These are phyloP conservation scores for Danio rerio DNA, from an alignment of 2,113 vertebrate species.

Conservation along the genomic window GRCz12tu NC_133182.1:33376001-33376500, in stretches of 20 bases:
- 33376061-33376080: too few relatives aligned
- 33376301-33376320: not conserved
- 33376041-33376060: too few relatives aligned
- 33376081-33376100: too few relatives aligned
- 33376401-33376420: not conserved
- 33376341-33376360: not conserved
- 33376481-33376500: conserved; percentile 25
- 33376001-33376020: too few relatives aligned
- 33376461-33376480: not conserved
- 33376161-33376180: too few relatives aligned
- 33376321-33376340: not conserved
- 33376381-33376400: not conserved
- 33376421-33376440: not conserved
- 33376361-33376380: not conserved
- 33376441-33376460: not conserved
- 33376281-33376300: not conserved
- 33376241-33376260: not conserved
- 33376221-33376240: not conserved
- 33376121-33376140: too few relatives aligned
- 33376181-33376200: too few relatives aligned
- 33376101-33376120: too few relatives aligned
- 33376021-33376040: too few relatives aligned
- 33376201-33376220: not conserved
- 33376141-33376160: too few relatives aligned
- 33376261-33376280: not conserved